A percentile compares a stretch with the other conserved stretches of the same genome.
Conservation (phyloP, 2,113 vertebrate genomes). For the Cathartes aura region DNA sequence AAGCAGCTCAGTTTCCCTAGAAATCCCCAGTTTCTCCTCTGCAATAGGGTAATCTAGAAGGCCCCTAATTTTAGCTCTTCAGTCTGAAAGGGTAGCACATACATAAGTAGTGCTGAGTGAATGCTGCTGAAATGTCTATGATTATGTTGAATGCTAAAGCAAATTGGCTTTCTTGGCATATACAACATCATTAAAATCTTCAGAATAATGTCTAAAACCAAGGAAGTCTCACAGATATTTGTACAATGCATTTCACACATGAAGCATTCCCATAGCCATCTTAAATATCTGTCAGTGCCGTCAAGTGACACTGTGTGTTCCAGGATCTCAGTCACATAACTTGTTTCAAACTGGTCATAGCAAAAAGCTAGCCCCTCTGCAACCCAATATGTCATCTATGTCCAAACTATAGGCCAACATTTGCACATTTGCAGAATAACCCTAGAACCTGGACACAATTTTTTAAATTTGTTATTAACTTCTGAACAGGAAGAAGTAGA, state of each 20-base stretch:
- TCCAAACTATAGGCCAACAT: not conserved
- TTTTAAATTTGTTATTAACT: not conserved
- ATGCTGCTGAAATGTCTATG: conserved; percentile 27
- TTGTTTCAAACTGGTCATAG: not conserved
- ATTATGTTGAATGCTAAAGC: not conserved
- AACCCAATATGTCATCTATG: not conserved
- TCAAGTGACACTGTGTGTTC: not conserved
- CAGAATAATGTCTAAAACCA: not conserved
- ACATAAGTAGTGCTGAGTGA: conserved; percentile 19
- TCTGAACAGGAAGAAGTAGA: not conserved
- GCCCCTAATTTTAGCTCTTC: conserved; percentile 45
- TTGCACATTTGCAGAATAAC: not conserved
- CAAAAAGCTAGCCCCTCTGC: not conserved
- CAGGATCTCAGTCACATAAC: not conserved
- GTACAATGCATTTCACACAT: not conserved
- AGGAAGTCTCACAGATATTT: not conserved
- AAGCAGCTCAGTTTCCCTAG: conserved; percentile 22
- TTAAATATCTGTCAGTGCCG: not conserved
- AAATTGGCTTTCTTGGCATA: conserved; percentile 12
- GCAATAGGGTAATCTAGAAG: conserved; percentile 33
- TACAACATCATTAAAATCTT: not conserved
- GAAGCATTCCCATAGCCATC: not conserved
- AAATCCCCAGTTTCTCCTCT: conserved; percentile 36
- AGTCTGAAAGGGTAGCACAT: conserved; percentile 22
- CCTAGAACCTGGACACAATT: not conserved